These are phyloP conservation scores for Tortricodes alternella DNA, from an alignment of 2,888 invertebrate genomes.

Conservation along the genomic window DNA sequence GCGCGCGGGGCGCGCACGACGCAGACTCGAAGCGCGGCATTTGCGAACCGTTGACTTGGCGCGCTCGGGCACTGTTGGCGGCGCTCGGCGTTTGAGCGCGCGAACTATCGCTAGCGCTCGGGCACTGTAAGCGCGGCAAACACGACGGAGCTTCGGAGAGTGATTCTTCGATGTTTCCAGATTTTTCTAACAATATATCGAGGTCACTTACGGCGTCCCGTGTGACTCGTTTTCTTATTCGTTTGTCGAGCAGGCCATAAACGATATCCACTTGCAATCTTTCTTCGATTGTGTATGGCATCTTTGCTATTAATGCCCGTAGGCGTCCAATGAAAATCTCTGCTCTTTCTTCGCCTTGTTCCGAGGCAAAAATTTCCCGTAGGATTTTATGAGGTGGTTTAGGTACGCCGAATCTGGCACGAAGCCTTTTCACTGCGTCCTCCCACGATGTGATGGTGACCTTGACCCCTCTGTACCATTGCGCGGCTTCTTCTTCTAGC, in stretches of 20 bases:
- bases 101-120: neutral
- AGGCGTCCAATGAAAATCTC: neutral
- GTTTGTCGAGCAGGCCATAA: no score
- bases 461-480: conserved; percentile 35
- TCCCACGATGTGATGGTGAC: conserved; percentile 10
- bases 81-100: neutral
- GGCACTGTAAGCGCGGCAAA: neutral
- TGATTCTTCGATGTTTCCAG: neutral
- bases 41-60: neutral
- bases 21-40: neutral
- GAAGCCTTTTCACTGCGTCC: conserved; percentile 21
- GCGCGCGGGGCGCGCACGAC: neutral
- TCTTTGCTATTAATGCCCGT: neutral
- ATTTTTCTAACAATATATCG: neutral
- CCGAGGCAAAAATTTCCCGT: conserved; percentile 24
- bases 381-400: conserved; percentile 18
- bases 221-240: no score
- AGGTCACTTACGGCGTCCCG: neutral
- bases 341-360: conserved; percentile 1
- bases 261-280: neutral
- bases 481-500: conserved; percentile 34
- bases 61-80: no score
- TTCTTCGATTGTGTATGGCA: neutral
- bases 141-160: neutral
- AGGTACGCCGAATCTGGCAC: conserved; percentile 28